A percentile compares a stretch with the other conserved stretches of the same genome.
Conservation (phyloP, 2,888 invertebrate genomes). For the Megamerina dolium region DNA sequence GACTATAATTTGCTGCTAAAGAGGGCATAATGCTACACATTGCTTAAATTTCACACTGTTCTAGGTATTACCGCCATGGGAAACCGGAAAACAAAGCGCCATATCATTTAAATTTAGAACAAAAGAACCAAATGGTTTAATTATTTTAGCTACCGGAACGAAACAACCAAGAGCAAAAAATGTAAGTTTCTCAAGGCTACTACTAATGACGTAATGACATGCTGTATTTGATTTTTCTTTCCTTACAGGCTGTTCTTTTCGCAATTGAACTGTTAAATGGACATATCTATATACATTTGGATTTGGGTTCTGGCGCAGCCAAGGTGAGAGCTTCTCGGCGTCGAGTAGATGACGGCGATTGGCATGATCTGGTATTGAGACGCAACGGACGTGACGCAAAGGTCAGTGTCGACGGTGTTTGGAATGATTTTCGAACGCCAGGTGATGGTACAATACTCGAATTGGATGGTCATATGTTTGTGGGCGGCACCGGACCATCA, state of each 20-base stretch:
- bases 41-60: too few species aligned
- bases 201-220: too few species aligned
- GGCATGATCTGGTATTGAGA: slow-evolving; percentile 85
- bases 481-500: slow-evolving; percentile 81
- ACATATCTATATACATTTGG: slow-evolving; percentile 85
- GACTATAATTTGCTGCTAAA: not conserved
- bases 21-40: too few species aligned
- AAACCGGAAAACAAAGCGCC: slow-evolving; percentile 80
- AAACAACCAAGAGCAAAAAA: slow-evolving; percentile 65
- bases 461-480: slow-evolving; percentile 78
- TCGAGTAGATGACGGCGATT: slow-evolving; percentile 82
- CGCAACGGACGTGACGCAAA: slow-evolving; percentile 78
- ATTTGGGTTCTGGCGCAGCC: slow-evolving; percentile 85
- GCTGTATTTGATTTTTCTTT: not conserved
- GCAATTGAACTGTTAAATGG: slow-evolving; percentile 92
- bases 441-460: slow-evolving; percentile 87
- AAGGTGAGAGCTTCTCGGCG: slow-evolving; percentile 76
- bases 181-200: slow-evolving; percentile 37
- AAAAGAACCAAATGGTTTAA: slow-evolving; percentile 88
- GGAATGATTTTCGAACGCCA: slow-evolving; percentile 82
- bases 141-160: slow-evolving; percentile 85
- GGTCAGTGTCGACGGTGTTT: slow-evolving; percentile 82
- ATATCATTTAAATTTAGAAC: slow-evolving; percentile 93
- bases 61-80: slow-evolving; percentile 77
- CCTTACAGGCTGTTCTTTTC: slow-evolving; percentile 74